Evolutionary conservation across 1,140 invertebrate species (phyloP).

Genomic region (Drosophila pandora): DNA sequence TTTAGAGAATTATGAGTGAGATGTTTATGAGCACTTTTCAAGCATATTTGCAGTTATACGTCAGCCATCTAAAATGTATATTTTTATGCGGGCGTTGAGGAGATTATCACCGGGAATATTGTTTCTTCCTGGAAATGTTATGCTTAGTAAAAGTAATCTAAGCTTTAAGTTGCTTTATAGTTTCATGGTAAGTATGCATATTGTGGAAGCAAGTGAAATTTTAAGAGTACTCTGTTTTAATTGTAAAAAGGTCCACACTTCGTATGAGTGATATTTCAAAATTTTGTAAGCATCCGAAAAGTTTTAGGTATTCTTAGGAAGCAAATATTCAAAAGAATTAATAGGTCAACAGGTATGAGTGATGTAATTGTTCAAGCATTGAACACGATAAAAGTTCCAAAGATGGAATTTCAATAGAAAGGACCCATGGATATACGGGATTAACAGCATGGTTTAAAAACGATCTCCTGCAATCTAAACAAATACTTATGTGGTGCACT

Average conservation of each 20-base stretch:
- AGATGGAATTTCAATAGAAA: no score
- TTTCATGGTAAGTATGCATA: neutral
- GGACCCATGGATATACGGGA: no score
- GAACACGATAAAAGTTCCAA: no score
- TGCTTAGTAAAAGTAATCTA: neutral
- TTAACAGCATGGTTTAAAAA: no score
- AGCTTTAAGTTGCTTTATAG: neutral
- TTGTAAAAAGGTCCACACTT: neutral
- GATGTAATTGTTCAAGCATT: no score
- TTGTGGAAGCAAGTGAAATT: neutral
- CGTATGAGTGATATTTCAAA: neutral
- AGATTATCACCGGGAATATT: slow-evolving; percentile 14
- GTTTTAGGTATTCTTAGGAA: no score
- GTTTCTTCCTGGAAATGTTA: neutral
- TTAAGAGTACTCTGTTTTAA: neutral
- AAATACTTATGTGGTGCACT: no score
- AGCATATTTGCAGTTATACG: slow-evolving; percentile 25
- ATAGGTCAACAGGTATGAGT: no score
- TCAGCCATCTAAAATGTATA: slow-evolving; percentile 19
- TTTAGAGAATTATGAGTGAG: slow-evolving; percentile 40
- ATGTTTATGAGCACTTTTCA: slow-evolving; percentile 31
- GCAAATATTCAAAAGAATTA: no score
- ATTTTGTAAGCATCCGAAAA: no score
- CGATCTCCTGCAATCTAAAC: no score
- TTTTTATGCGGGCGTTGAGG: neutral